A percentile compares a stretch with the other conserved stretches of the same genome.
Conservation (phyloP, 2,888 invertebrate species). For the Netelia fuscicornis region DNA sequence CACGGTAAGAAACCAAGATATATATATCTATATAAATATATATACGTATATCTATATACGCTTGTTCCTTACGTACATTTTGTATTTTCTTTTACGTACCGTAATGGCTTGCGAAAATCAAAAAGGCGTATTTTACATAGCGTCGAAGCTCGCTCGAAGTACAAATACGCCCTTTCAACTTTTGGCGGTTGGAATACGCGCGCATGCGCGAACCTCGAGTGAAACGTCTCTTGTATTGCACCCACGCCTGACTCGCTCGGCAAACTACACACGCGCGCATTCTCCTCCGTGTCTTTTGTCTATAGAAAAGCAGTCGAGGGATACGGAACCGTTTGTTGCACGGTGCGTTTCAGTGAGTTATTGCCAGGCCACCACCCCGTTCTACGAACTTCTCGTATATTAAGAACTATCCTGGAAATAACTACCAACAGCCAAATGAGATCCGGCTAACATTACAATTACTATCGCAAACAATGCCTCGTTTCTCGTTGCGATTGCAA, state of each 20-base stretch:
- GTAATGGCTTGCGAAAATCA: not conserved
- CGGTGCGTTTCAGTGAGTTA: conserved; percentile 78
- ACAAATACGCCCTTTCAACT: conserved; percentile 1
- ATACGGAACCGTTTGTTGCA: conserved; percentile 78
- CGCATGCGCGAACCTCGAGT: conserved; percentile 40
- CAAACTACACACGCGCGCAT: conserved; percentile 47
- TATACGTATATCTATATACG: not conserved
- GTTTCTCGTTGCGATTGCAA: conserved; percentile 36
- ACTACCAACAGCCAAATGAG: conserved; percentile 77
- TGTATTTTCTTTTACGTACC: not conserved
- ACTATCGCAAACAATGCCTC: conserved; percentile 78
- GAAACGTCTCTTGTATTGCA: conserved; percentile 57
- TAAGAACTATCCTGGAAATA: conserved; percentile 75
- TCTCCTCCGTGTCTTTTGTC: conserved; percentile 11
- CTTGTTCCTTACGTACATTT: not conserved
- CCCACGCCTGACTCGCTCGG: conserved; percentile 52
- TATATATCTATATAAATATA: not conserved
- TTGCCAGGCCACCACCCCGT: conserved; percentile 74
- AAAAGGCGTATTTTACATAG: not conserved
- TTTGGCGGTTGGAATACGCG: not conserved
- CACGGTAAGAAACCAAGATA: conserved; percentile 29
- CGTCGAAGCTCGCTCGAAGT: not conserved
- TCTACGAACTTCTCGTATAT: conserved; percentile 77
- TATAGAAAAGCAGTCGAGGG: conserved; percentile 36
- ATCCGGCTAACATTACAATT: conserved; percentile 81